Base-by-base conservation (phyloP, 1,140 invertebrate species). In the Drosophila oshimai region DNA sequence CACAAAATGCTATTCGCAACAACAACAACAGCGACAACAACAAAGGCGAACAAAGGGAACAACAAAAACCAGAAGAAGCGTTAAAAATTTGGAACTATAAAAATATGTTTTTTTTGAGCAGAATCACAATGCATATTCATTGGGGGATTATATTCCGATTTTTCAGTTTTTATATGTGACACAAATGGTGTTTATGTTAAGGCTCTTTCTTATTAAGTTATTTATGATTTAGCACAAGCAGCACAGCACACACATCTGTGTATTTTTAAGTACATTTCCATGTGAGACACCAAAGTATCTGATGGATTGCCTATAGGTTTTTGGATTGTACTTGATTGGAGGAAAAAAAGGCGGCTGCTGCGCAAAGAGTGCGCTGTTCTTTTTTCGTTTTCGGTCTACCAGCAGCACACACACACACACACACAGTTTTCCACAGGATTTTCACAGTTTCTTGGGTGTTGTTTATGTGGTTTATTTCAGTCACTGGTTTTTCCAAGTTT, bases 1-100 rank as follows among this genome's bases (percentile, higher is more conserved):
- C 87, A 89, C 86, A 89, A 89, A 89, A 89, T 87, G 69, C 81
- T 70, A 89, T 89, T 76, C 79, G 65, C 79, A 89, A 73, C 84
- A 89, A 88, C 81, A 75, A 70, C 67, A 65, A 57, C 79, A 89
- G 70, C 84, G 89, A 88, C 81, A 75, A 70, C 67, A 65, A 57
- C 54, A 28, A 36, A 34, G 71, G 31, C 51, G 80, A 84, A 86
- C 81, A 87, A 86, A 87, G 81, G 76, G 65, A 67, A 53, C 57
- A 77, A 73, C 53, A 83, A 73, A 57, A 58, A 60, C 44, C 61
- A 61, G 44, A 67, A 53, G 34, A 31, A 69, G 49, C 47, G 64
- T 5, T 5, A 20, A 36, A 50, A 36, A 50, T 39, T 42, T 15
- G 24, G 24, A 58, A 74, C 53, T 67, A 44, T 26, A 26, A n/a